A percentile compares a stretch with the other conserved stretches of the same genome.
These are phyloP conservation scores for Apaloderma vittatum DNA, from an alignment of 2,113 vertebrate species.

Conservation along the genomic window DNA sequence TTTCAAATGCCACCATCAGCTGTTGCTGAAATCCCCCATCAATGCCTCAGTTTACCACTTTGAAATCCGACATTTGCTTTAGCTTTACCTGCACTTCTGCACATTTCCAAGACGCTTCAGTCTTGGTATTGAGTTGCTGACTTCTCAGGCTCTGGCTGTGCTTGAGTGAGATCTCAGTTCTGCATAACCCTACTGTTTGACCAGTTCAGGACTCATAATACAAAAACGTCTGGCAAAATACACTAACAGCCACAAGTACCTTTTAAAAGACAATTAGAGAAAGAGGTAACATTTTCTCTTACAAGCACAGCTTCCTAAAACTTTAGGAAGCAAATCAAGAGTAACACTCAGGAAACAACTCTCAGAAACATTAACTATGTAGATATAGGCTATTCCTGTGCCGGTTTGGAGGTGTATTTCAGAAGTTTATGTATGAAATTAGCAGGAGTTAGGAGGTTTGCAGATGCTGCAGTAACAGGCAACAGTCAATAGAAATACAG, in stretches of 20 bases:
- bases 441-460: not conserved
- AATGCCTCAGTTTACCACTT: not conserved
- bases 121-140: rapidly evolving
- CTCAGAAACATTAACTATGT: not conserved
- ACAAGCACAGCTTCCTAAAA: not conserved
- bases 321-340: not conserved
- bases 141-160: not conserved
- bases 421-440: not conserved
- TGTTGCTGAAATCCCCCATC: not conserved
- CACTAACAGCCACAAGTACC: not conserved
- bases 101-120: no score
- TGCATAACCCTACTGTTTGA: rapidly evolving
- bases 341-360: not conserved
- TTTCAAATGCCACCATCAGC: no score
- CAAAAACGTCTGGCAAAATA: not conserved
- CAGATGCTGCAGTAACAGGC: not conserved
- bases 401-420: not conserved
- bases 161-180: not conserved
- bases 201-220: not conserved
- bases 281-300: not conserved
- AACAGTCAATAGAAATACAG: not conserved
- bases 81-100: not conserved
- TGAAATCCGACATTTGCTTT: not conserved
- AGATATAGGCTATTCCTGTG: not conserved
- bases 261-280: not conserved